Conservation (phyloP, 2,888 invertebrate species). For the Lasiommata megera region DNA sequence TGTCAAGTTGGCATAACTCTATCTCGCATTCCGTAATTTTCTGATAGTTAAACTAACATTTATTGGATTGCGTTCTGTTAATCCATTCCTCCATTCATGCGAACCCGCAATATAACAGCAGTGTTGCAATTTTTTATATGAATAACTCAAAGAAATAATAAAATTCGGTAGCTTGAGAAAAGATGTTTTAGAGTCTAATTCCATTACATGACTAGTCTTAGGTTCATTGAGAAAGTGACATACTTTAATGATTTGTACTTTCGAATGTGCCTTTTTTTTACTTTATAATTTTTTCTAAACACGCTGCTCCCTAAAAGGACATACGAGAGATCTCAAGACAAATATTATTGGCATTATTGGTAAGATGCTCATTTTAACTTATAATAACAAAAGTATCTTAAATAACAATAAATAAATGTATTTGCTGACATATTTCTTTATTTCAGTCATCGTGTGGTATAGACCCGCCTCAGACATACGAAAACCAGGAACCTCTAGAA, state of each 20-base stretch:
- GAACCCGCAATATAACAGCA: too few relatives aligned
- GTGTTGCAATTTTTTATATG: too few relatives aligned
- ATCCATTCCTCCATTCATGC: too few relatives aligned
- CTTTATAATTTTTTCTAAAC: constrained; percentile 27
- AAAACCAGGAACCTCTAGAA: constrained; percentile 65
- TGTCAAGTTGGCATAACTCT: too few relatives aligned
- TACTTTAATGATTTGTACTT: neutral
- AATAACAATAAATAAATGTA: neutral
- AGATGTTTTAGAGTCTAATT: too few relatives aligned
- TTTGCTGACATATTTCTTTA: neutral
- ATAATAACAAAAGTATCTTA: neutral
- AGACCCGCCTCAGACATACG: constrained; percentile 64
- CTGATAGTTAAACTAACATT: too few relatives aligned
- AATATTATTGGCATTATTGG: constrained; percentile 51
- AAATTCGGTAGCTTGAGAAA: too few relatives aligned
- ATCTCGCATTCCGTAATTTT: too few relatives aligned
- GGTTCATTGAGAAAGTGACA: too few relatives aligned
- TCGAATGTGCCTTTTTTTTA: neutral
- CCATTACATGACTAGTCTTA: too few relatives aligned
- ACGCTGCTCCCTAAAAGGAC: constrained; percentile 58
- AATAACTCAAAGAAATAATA: too few relatives aligned
- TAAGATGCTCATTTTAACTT: constrained; percentile 41
- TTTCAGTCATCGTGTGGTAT: constrained; percentile 65
- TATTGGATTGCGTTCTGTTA: too few relatives aligned
- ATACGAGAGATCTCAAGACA: constrained; percentile 46